Evolutionary conservation across 1,140 invertebrate species (phyloP).

Genomic region (Piezodorus guildinii): DNA sequence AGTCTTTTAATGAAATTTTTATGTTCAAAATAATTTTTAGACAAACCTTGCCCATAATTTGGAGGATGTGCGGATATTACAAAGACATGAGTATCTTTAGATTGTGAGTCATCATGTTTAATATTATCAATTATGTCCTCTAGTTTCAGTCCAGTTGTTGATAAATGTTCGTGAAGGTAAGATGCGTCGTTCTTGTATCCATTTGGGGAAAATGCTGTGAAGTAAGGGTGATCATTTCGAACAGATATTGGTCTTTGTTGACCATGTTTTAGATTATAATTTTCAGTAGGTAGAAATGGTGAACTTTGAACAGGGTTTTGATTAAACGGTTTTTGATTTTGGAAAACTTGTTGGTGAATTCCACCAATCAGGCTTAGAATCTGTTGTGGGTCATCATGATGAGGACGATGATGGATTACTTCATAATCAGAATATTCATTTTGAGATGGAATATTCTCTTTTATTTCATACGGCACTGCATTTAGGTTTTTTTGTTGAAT

Average conservation of each 20-base stretch:
- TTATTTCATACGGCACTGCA: not conserved
- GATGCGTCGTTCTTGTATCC: not conserved
- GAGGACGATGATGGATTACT: not conserved
- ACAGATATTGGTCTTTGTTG: constrained; percentile 14
- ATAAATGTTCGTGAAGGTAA: constrained; percentile 4
- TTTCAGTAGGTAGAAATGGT: constrained; percentile 21
- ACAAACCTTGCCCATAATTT: constrained; percentile 25
- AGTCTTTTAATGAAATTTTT: too few species aligned
- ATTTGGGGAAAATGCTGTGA: not conserved
- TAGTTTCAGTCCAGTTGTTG: constrained; percentile 20
- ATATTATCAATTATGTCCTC: constrained; percentile 27
- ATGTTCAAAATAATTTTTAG: not conserved
- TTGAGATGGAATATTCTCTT: not conserved
- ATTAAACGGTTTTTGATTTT: not conserved
- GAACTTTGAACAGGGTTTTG: not conserved
- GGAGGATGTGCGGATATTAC: constrained; percentile 19
- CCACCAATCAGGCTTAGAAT: too few species aligned
- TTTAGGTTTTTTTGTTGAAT: not conserved
- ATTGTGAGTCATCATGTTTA: constrained; percentile 24
- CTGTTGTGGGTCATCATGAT: too few species aligned
- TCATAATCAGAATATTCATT: not conserved
- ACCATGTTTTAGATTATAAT: constrained; percentile 22
- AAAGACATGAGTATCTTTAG: constrained; percentile 23
- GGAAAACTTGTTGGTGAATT: not conserved
- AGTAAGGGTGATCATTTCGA: constrained; percentile 24